These are phyloP conservation scores for Meteorus cinctellus DNA, from an alignment of 2,888 invertebrate species.

Conservation along the genomic window DNA sequence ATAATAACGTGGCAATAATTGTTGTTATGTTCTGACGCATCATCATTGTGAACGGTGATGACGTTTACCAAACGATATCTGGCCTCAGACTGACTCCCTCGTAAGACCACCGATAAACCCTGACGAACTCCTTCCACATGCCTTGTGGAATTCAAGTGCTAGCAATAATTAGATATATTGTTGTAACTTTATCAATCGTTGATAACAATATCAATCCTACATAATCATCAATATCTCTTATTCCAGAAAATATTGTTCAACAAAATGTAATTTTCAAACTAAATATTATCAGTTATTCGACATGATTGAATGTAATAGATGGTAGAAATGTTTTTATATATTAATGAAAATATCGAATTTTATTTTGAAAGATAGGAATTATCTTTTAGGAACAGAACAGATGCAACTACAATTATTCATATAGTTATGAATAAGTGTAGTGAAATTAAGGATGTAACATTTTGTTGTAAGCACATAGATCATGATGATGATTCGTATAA, in stretches of 20 bases:
- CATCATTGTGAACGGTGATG: constrained; percentile 32
- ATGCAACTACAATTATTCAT: constrained; percentile 7
- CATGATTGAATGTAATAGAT: no score
- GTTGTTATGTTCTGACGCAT: constrained; percentile 21
- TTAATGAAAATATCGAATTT: no score
- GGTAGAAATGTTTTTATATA: no score
- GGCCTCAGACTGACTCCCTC: constrained; percentile 45
- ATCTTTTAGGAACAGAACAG: not conserved
- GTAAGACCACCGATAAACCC: constrained; percentile 48
- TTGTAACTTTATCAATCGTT: not conserved
- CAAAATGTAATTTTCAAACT: not conserved
- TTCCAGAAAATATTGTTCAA: not conserved
- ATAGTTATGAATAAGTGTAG: constrained; percentile 43
- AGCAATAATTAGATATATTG: not conserved
- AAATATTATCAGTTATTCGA: not conserved
- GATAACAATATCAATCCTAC: not conserved
- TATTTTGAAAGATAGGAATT: not conserved
- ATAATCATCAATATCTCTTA: not conserved
- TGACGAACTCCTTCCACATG: constrained; percentile 37
- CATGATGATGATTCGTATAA: constrained; percentile 61
- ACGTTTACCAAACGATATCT: constrained; percentile 47
- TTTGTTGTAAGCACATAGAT: constrained; percentile 66
- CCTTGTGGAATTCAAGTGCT: not conserved
- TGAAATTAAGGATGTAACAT: constrained; percentile 64
- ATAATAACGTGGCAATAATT: not conserved